Base-by-base conservation (phyloP, 2,797 vertebrate species). In the Catostomus latipinnis region DNA sequence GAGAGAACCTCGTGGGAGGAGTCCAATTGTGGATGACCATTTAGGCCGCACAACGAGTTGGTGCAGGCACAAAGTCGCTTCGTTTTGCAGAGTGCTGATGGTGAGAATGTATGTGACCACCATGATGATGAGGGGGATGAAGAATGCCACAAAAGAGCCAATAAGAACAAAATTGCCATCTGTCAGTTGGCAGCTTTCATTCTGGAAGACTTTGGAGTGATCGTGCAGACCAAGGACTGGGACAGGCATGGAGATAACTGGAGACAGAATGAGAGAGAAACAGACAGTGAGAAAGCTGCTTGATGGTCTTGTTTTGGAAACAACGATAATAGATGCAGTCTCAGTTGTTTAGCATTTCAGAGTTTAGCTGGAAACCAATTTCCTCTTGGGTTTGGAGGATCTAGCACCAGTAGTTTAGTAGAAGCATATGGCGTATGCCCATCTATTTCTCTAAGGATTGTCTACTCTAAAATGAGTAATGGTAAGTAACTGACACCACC, bases 51-150 rank as follows among this genome's bases (percentile, higher is more conserved):
- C 94, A 6, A 96, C 93, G 77, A 91, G 90, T 85, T 96, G 96
- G 83, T 96, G 95, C 84, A 97, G 87, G 0, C 96, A 98, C 52
- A 97, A 81, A 0, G 87, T 96, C 77, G 96, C 96, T 89, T 99
- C 96, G 70, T 95, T 97, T 91, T 97, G 97, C 66, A 99, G 94
- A 0, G 95, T 94, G 16, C 87, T 94, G 91, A 98, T 96, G 76
- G 97, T 99, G 91, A 99, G 93, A 90, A 97, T 96, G 88, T 99
- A 99, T 46, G 96, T 98, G 89, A 98, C 93, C 16, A 98, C 92
- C 98, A 99, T 99, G 91, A 99, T 98, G 84, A 94, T 95, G 63
- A 99, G 91, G 6, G 98, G 98, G 68, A 98, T 90, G 84, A 99
- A 99, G 90, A 99, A 99, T 0, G 98, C 91, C 89, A 98, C 96